These are phyloP conservation scores for Arbacia lixula DNA, from an alignment of 53 echinoderm and acorn worm genomes.

Conservation along the genomic window DNA sequence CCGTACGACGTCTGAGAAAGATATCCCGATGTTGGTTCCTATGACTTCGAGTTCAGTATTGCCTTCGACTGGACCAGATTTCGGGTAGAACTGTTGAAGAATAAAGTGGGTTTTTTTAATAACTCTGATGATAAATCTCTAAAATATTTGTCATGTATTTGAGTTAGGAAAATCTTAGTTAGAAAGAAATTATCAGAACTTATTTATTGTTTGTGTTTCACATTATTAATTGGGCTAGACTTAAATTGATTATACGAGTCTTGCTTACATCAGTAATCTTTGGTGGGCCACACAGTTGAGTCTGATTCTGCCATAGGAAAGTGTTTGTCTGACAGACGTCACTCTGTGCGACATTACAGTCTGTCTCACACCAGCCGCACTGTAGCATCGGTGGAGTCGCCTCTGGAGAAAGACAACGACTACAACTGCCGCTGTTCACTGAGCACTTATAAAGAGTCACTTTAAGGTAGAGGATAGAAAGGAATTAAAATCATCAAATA, in stretches of 20 bases:
- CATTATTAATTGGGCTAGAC: too few relatives aligned
- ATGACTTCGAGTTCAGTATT: conserved; percentile 4
- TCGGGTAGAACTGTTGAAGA: conserved; percentile 29
- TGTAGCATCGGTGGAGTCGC: conserved; percentile 21
- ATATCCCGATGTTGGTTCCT: conserved; percentile 11
- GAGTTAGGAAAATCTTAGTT: too few relatives aligned
- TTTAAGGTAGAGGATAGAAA: too few relatives aligned
- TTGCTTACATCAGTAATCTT: conserved; percentile 24
- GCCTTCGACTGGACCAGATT: conserved; percentile 19
- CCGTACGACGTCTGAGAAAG: background rate
- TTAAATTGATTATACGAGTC: too few relatives aligned
- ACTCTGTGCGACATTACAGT: conserved; percentile 37
- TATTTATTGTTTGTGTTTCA: too few relatives aligned
- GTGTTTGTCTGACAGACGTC: background rate
- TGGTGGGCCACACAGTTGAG: background rate
- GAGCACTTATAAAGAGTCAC: conserved; percentile 50
- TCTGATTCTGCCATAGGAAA: conserved; percentile 8
- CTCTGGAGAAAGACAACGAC: conserved; percentile 24
- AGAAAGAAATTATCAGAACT: too few relatives aligned
- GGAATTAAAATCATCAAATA: too few relatives aligned
- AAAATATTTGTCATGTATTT: too few relatives aligned
- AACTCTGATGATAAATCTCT: too few relatives aligned
- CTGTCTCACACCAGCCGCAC: conserved; percentile 32
- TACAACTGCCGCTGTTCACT: conserved; percentile 37
- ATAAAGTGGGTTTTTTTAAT: too few relatives aligned